These are phyloP conservation scores for Pissodes strobi DNA, from an alignment of 1,140 invertebrate species.

Conservation along the genomic window DNA sequence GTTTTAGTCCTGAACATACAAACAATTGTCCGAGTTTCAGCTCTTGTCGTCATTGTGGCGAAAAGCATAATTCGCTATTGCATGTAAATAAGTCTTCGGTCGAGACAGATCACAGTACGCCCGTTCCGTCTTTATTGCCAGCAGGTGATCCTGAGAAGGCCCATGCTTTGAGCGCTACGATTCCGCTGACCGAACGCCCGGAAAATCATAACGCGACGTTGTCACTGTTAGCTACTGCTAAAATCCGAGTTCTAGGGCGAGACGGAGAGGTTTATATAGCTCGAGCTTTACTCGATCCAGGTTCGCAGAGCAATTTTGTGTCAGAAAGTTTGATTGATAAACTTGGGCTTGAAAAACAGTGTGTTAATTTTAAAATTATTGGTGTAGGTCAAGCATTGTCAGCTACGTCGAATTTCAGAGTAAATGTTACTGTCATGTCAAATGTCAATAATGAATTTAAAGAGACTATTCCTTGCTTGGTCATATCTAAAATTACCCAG, in stretches of 20 bases:
- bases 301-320: slow-evolving; percentile 8
- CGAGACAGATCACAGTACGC: neutral
- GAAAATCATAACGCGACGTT: no score
- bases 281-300: slow-evolving; percentile 1
- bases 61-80: slow-evolving; percentile 1
- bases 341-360: neutral
- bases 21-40: neutral
- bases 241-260: neutral
- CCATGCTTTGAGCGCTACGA: no score
- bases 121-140: neutral
- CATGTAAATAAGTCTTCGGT: neutral
- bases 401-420: neutral
- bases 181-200: no score
- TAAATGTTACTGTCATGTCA: slow-evolving; percentile 9
- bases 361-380: slow-evolving; percentile 7
- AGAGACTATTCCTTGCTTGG: neutral
- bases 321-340: slow-evolving; percentile 5
- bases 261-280: neutral
- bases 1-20: neutral
- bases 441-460: slow-evolving; percentile 1
- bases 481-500: slow-evolving; percentile 1
- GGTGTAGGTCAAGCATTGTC: slow-evolving; percentile 1
- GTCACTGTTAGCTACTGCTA: slow-evolving; percentile 4
- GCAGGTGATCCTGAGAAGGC: neutral
- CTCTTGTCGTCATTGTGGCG: neutral